These are phyloP conservation scores for Caenorhabditis inopinata DNA, from an alignment of 1,140 invertebrate genomes.

Conservation along the genomic window DNA sequence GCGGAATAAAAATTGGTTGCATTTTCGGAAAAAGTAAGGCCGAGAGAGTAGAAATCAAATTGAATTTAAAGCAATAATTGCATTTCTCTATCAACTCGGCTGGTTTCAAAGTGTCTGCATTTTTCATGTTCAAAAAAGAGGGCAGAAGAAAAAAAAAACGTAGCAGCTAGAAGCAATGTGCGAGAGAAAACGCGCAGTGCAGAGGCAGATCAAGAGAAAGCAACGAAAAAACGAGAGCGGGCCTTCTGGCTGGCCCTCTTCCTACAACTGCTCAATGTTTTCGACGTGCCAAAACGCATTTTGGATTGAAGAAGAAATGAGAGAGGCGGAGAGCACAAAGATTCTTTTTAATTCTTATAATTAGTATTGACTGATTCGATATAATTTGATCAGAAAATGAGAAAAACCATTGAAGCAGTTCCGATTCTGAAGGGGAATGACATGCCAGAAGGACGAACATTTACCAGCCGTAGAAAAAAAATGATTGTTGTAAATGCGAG, in stretches of 20 bases:
- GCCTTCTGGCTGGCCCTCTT: not conserved
- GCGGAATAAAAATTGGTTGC: too few relatives aligned
- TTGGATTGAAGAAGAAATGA: not conserved
- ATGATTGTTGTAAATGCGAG: not conserved
- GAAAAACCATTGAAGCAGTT: not conserved
- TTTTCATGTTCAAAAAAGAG: not conserved
- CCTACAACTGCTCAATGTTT: constrained; percentile 30
- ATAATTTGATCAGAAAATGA: not conserved
- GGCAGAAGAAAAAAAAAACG: not conserved
- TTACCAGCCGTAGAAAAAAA: too few relatives aligned
- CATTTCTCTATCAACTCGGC: constrained; percentile 23
- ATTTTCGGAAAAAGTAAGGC: too few relatives aligned
- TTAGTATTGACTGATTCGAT: not conserved
- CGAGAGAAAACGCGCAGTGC: constrained; percentile 7
- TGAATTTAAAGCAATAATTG: too few relatives aligned
- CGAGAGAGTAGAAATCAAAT: too few relatives aligned
- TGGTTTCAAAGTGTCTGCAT: not conserved
- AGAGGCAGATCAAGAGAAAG: constrained; percentile 1
- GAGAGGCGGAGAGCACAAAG: not conserved
- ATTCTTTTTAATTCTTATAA: not conserved
- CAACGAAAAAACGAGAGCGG: constrained; percentile 25
- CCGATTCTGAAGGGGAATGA: not conserved
- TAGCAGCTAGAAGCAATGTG: not conserved
- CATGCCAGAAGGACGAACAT: not conserved
- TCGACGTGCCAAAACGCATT: constrained; percentile 33